A percentile compares a stretch with the other conserved stretches of the same genome.
These are phyloP conservation scores for Scomber japonicus DNA, from an alignment of 2,113 vertebrate species.

Conservation along the genomic window DNA sequence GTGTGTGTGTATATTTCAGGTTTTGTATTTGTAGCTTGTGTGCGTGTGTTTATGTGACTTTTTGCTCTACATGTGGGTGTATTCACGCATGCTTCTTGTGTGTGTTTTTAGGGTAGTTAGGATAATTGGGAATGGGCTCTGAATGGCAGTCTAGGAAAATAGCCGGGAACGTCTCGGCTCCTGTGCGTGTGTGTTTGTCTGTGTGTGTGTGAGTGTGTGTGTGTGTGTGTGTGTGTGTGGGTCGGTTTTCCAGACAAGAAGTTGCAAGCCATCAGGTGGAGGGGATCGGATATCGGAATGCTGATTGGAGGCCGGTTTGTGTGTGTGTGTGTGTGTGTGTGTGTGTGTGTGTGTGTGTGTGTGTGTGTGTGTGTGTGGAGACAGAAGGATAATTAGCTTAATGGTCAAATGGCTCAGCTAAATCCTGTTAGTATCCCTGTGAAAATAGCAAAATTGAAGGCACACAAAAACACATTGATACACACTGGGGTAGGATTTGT, in stretches of 20 bases:
- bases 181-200: constrained; percentile 27
- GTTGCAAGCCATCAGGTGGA: constrained; percentile 69
- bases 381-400: constrained; percentile 66
- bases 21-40: background rate
- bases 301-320: constrained; percentile 56
- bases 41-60: background rate
- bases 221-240: constrained; percentile 32
- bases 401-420: constrained; percentile 66
- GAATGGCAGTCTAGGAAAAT: constrained; percentile 53
- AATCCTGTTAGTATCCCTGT: constrained; percentile 58
- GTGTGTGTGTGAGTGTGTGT: constrained; percentile 26
- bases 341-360: constrained; percentile 20
- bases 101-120: constrained; percentile 47
- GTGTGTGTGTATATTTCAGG: background rate
- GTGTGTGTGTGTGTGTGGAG: constrained; percentile 37
- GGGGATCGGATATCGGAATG: constrained; percentile 57
- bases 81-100: background rate
- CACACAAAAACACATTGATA: constrained; percentile 33
- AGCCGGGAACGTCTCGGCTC: constrained; percentile 29
- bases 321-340: constrained; percentile 17
- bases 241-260: constrained; percentile 45
- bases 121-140: constrained; percentile 60
- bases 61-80: constrained; percentile 3
- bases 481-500: constrained; percentile 1
- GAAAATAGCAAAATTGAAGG: constrained; percentile 37